Evolutionary conservation across 2,797 vertebrate genomes (phyloP).

Genomic region (Lacerta bilineata): DNA sequence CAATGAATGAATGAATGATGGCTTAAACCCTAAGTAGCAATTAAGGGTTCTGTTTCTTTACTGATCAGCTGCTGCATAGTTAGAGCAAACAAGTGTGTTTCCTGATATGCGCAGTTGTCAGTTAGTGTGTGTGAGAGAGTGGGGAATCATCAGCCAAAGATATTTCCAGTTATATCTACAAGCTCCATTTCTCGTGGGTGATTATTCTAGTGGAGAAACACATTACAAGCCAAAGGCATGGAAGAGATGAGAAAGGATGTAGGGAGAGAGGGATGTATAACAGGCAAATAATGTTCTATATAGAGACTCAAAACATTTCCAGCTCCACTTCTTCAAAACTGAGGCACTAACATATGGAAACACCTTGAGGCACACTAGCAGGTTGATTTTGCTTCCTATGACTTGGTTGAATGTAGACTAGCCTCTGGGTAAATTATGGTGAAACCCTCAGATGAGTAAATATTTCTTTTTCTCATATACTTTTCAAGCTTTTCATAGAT

Average conservation of each 20-base stretch:
- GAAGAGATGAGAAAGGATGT: conserved; percentile 27
- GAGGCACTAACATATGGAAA: background rate
- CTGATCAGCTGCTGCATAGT: conserved; percentile 67
- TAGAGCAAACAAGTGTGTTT: conserved; percentile 71
- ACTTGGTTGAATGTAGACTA: conserved; percentile 12
- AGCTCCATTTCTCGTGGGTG: conserved; percentile 57
- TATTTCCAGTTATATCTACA: conserved; percentile 62
- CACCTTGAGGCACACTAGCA: conserved; percentile 22
- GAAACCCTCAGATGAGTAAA: conserved; percentile 20
- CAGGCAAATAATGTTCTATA: conserved; percentile 46
- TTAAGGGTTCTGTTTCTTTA: conserved; percentile 75
- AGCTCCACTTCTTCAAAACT: background rate
- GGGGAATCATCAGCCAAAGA: conserved; percentile 51
- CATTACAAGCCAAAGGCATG: conserved; percentile 55
- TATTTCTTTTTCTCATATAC: background rate
- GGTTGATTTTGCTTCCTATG: background rate
- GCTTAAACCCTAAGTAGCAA: conserved; percentile 72
- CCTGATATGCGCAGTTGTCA: conserved; percentile 71
- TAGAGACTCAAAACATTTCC: conserved; percentile 11
- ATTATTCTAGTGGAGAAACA: conserved; percentile 49
- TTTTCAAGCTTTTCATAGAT: background rate
- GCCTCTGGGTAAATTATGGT: background rate
- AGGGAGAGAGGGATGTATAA: conserved; percentile 1
- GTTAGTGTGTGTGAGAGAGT: conserved; percentile 46
- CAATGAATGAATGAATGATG: conserved; percentile 79